Base-by-base conservation (phyloP, 2,888 invertebrate genomes). In the Cancer borealis region DNA sequence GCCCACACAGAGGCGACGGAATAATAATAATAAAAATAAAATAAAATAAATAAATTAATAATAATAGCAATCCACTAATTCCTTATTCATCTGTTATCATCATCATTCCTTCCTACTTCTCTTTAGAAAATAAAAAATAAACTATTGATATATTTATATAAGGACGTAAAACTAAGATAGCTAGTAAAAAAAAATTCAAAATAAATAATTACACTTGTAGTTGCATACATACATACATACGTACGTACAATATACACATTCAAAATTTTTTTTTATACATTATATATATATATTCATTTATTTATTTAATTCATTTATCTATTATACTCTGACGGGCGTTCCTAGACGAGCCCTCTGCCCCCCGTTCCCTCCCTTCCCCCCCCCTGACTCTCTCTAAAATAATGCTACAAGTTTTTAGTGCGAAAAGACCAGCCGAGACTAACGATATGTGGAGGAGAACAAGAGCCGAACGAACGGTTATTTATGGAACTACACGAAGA, bases 391-490 rank as follows among this genome's bases (percentile, higher is more conserved):
- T 73, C 39, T 39, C 39, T 39, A 39, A 39, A 73, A n/a, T 84
- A 84, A 8, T 26, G 73, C 84, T 84, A 84, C 60, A 21, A 60
- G 60, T 17, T 21, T 84, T 73, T 26, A 39, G 84, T 84, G 84
- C 17, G 84, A 12, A 2, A 84, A 39, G 39, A 39, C 39, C 39
- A 39, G 84, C 84, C 30, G 39, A 39, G 10, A 84, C 84, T 84
- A 39, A 84, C 84, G 84, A 84, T 84, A 84, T 84, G 84, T 84
- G 84, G n/a, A 39, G 30, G 39, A 14, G 12, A 84, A 84, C 84
- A 84, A 84, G 84, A 84, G 84, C 14, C 14, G 84, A 30, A 39
- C 30, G 66, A 73, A 73, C 73, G 17, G 8, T 10, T 10, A 73
- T 14, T 54, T 54, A 54, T 8, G 73, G 26, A 73, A 73, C 73